phyloP scores from a whole-genome alignment of 2,888 invertebrate species.

The Leptinotarsa haldemani region DNA sequence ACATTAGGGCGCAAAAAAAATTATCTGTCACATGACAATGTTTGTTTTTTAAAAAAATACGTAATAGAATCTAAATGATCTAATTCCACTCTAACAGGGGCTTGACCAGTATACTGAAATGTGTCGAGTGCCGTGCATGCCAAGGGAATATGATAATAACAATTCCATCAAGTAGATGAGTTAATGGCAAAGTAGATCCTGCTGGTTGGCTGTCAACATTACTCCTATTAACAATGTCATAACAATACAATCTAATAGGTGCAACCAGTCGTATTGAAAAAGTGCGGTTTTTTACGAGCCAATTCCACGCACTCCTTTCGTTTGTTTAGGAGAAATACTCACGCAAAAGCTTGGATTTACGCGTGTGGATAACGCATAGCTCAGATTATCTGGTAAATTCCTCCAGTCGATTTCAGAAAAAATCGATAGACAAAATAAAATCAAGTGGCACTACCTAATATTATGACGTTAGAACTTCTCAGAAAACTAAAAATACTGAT shows the following conservation, averaged over 20 bases:
- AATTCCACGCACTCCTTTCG: constrained; percentile 60
- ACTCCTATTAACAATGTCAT: constrained; percentile 43
- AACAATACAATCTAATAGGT: constrained; percentile 49
- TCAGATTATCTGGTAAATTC: constrained; percentile 35
- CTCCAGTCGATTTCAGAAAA: not conserved
- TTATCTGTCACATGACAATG: no score
- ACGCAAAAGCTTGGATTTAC: constrained; percentile 60
- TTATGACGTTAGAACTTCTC: no score
- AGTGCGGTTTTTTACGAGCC: constrained; percentile 60
- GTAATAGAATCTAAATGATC: no score
- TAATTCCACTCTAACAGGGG: not conserved
- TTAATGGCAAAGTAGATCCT: constrained; percentile 14
- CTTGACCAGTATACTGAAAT: not conserved
- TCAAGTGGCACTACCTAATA: not conserved
- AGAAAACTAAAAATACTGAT: no score
- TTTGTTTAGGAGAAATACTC: constrained; percentile 57
- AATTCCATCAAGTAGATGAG: constrained; percentile 26
- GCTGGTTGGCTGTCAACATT: constrained; percentile 24
- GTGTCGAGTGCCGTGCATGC: constrained; percentile 14
- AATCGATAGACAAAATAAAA: not conserved
- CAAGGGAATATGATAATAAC: constrained; percentile 22
- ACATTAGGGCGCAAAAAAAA: no score
- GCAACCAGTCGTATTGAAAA: constrained; percentile 54
- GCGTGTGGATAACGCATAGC: constrained; percentile 55
- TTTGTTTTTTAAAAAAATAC: no score